phyloP scores from a whole-genome alignment of 2,113 vertebrate species.

The Piaya cayana region DNA sequence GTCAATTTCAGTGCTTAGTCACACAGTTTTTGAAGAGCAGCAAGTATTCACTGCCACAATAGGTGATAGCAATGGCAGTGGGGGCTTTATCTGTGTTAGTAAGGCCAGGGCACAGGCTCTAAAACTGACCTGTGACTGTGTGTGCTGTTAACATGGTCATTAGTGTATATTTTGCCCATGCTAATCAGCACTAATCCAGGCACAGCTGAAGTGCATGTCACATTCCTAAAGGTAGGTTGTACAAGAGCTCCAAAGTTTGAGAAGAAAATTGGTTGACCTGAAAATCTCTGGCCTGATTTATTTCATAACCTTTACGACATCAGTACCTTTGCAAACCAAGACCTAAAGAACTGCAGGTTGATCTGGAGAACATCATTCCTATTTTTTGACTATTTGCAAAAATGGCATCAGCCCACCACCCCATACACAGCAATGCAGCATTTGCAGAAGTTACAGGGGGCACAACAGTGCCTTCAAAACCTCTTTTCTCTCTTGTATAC shows the following conservation, averaged over 20 bases:
- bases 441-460: not conserved
- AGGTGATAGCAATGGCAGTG: rapidly evolving
- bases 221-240: not conserved
- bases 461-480: not conserved
- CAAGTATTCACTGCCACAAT: not conserved
- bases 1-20: not conserved
- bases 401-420: not conserved
- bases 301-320: not conserved
- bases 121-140: not conserved
- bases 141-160: not conserved
- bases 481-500: not conserved
- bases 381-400: no score
- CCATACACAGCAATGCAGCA: not conserved
- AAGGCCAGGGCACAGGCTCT: not conserved
- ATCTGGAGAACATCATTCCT: not conserved
- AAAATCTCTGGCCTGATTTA: not conserved
- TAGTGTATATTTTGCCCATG: not conserved
- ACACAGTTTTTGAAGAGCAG: not conserved
- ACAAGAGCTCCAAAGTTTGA: not conserved
- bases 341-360: not conserved
- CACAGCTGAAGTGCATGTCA: rapidly evolving
- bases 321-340: not conserved
- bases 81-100: not conserved
- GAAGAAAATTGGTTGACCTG: rapidly evolving
- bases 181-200: not conserved